Percentiles rank a stretch among this genome's conserved stretches.
These are phyloP conservation scores for Dendrocincla tyrannina DNA, from an alignment of 2,797 vertebrate species.

Conservation along the genomic window DNA sequence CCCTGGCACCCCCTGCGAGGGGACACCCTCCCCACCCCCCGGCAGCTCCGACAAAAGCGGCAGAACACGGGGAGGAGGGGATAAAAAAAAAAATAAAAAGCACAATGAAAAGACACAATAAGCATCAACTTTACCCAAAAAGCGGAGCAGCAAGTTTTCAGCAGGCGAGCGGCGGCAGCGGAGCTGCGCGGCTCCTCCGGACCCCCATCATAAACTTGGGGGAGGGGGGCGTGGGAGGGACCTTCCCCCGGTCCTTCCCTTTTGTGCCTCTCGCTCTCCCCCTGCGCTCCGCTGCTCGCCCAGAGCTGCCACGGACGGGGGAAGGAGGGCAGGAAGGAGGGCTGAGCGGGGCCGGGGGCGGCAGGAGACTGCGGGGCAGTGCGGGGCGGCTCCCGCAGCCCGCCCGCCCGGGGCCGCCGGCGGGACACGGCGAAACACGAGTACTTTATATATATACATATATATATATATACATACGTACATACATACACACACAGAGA, in stretches of 20 bases:
- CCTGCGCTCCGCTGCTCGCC: constrained; percentile 6
- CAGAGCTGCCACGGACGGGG: constrained; percentile 59
- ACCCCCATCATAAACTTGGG: constrained; percentile 74
- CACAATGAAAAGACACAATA: constrained; percentile 28
- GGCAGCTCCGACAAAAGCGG: neutral
- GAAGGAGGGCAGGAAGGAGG: neutral
- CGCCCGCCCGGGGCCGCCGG: neutral
- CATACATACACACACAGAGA: no score
- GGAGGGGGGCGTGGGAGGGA: constrained; percentile 47
- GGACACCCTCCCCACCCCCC: neutral
- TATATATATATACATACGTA: neutral
- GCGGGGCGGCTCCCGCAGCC: neutral
- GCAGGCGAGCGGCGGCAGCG: constrained; percentile 65
- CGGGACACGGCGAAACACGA: neutral
- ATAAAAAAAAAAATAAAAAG: neutral
- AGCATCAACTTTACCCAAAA: constrained; percentile 75
- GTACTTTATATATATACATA: neutral
- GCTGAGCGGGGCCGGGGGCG: neutral
- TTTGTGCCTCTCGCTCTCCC: constrained; percentile 7
- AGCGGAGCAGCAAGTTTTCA: constrained; percentile 74
- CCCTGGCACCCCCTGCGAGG: neutral
- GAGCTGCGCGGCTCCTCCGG: constrained; percentile 49
- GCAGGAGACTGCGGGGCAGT: neutral
- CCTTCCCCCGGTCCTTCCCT: constrained; percentile 50
- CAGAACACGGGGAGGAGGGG: rapidly evolving